Base-by-base conservation (phyloP, 1,140 invertebrate species). In the Nebria ingens region DNA sequence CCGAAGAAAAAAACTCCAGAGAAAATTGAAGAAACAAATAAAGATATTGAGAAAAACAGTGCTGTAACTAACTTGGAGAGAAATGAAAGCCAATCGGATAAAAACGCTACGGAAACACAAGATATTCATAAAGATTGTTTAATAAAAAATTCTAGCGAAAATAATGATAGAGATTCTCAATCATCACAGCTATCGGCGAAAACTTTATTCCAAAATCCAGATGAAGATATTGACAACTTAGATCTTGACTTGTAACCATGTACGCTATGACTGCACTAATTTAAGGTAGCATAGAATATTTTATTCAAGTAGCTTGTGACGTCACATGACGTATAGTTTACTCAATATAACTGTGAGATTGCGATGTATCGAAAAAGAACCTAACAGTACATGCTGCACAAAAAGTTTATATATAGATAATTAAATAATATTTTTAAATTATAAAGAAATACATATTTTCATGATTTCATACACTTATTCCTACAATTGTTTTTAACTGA, bases 191-290 rank as follows among this genome's bases (percentile, higher is more conserved):
- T 45, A 45, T 45, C 40, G 17, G 40, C 40, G 9, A 45, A 45
- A 45, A 45, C 40, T 9, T 45, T 45, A 45, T 45, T 45, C 40
- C 40, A 45, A 17, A 45, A 45, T 17, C 6, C 6, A 9, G 40
- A 45, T 45, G 40, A 45, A 45, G 25, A 29, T 29, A 45, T 45
- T 17, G 40, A 45, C 17, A 17, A 45, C 17, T 45, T 45, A 45
- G 40, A 45, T 45, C 17, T 45, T 11, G 40, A 45, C 17, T 45
- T 45, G 17, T 45, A 45, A 45, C 17, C n/a, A n/a, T n/a, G n/a
- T n/a, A n/a, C n/a, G n/a, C n/a, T n/a, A n/a, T n/a, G n/a, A n/a
- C n/a, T n/a, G n/a, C n/a, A n/a, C n/a, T n/a, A n/a, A n/a, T n/a
- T n/a, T n/a, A n/a, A n/a, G n/a, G n/a, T n/a, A n/a, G n/a, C n/a